Evolutionary conservation across 2,797 vertebrate species (phyloP), one percentile per base, ranked within the genome.

Genomic region (Myotis findleyi): DNA sequence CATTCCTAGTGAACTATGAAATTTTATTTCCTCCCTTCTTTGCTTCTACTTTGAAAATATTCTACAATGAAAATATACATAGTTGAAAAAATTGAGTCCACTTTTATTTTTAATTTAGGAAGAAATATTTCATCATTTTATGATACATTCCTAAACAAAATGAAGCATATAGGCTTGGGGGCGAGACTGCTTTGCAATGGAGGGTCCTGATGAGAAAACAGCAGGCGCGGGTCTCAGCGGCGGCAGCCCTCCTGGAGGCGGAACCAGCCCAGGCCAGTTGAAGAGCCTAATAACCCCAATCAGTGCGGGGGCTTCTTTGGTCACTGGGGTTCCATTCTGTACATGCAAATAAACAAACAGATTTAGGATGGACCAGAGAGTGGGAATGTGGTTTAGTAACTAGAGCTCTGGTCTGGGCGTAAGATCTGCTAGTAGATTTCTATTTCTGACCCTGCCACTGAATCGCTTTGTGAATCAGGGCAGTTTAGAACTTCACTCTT

Each of bases 1-100:
- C 55, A 88, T 57, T 73, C 49, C 77, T 66, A 69, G 71, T 76
- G 36, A 95, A 87, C n/a, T 55, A 47, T 2, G 57, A 83, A 49
- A 72, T 89, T 94, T 95, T 91, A 49, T 94, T 92, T 93, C 85
- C 47, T 71, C 88, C 47, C 68, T 91, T n/a, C 49, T 94, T 89
- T 59, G 49, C 41, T 93, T 85, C 82, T 83, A 71, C 49, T 93
- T 84, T 53, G 3, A 72, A 23, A 89, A 20, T 87, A 84, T 87
- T 92, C 91, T 77, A 75, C 30, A 83, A 72, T 44, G 20, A 92
- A 93, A 55, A 96, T 55, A 73, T 2, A 17, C 23, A 33, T 13
- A 66, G 13, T 14, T 82, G 16, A 8, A 41, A 49, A 86, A 83
- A 93, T 57, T 4, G 62, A 55, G 30, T 33, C 4, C 12, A 49